A percentile compares a stretch with the other conserved stretches of the same genome.
Conservation (phyloP, 2,113 vertebrate species). For the Telmatochromis sp. region DNA sequence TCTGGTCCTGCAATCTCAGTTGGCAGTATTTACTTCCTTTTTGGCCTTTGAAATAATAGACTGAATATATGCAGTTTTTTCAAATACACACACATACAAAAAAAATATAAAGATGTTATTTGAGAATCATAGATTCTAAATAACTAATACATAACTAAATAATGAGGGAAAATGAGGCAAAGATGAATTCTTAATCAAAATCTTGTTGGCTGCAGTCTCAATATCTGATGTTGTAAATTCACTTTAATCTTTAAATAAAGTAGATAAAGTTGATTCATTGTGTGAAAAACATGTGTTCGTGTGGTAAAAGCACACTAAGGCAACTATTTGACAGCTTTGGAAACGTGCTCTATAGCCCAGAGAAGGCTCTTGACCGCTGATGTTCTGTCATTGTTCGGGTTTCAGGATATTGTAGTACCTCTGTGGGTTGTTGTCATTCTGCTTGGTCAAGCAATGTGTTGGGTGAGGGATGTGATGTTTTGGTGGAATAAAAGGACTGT, state of each 20-base stretch:
- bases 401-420: not conserved
- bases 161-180: not conserved
- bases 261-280: not conserved
- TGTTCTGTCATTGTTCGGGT: not conserved
- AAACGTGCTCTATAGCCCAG: not conserved
- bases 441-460: not conserved
- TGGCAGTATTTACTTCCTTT: not conserved
- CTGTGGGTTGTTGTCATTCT: conserved; percentile 4
- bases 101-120: not conserved
- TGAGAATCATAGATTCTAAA: not conserved
- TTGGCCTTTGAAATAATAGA: not conserved
- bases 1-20: not conserved
- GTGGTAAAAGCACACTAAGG: not conserved
- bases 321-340: not conserved
- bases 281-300: not conserved
- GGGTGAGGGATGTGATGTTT: not conserved
- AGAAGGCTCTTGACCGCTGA: not conserved
- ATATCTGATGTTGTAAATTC: not conserved
- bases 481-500: not conserved
- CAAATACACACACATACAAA: not conserved
- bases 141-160: not conserved
- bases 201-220: not conserved
- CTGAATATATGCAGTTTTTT: not conserved
- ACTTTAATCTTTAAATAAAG: not conserved
- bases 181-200: not conserved